Conservation (phyloP, 2,797 vertebrate genomes). For the Thaleichthys pacificus region DNA sequence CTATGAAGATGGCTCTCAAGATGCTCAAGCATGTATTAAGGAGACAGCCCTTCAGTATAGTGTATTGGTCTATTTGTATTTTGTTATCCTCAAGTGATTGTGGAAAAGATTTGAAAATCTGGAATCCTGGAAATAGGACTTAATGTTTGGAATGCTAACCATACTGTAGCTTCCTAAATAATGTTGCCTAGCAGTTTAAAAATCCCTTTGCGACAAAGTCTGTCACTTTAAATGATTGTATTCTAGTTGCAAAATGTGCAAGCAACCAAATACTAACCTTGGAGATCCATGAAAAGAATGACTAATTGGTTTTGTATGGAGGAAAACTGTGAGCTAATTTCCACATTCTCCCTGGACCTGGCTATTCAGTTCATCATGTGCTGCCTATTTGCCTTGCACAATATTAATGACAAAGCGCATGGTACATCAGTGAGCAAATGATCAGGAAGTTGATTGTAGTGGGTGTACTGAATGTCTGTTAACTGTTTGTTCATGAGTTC, state of each 20-base stretch:
- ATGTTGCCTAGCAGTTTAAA: neutral
- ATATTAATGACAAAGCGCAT: slow-evolving; percentile 21
- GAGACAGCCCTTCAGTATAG: neutral
- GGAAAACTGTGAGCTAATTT: slow-evolving; percentile 13
- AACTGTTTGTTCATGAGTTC: neutral
- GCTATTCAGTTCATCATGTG: neutral
- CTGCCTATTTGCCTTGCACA: neutral
- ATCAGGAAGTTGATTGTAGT: slow-evolving; percentile 35
- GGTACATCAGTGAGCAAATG: slow-evolving; percentile 4
- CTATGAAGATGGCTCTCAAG: no score
- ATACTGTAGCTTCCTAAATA: neutral
- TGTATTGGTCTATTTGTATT: no score
- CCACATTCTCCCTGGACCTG: neutral
- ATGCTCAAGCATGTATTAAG: neutral
- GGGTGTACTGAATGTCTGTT: neutral
- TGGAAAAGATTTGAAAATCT: no score
- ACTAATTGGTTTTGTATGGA: slow-evolving; percentile 4
- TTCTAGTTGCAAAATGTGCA: slow-evolving; percentile 30
- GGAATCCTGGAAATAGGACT: no score
- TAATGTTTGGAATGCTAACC: neutral
- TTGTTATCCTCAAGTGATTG: no score
- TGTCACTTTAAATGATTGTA: slow-evolving; percentile 17
- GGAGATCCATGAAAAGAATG: neutral
- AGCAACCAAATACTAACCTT: slow-evolving; percentile 4
- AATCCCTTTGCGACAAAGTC: neutral